Percentiles rank a stretch among this genome's conserved stretches.
These are phyloP conservation scores for Mormyrus proboscirostris DNA, from an alignment of 2,797 vertebrate genomes.

Conservation along the genomic window DNA sequence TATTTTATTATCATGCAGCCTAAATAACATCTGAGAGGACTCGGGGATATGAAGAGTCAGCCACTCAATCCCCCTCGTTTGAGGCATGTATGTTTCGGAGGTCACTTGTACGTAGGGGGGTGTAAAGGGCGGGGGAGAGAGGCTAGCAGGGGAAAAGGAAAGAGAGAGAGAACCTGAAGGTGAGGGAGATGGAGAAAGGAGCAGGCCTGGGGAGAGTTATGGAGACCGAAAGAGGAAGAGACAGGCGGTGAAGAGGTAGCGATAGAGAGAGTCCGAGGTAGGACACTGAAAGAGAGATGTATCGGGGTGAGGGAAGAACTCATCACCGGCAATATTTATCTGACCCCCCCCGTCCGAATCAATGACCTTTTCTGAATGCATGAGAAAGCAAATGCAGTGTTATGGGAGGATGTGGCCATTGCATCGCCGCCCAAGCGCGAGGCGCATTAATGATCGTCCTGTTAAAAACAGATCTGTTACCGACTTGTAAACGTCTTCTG, in stretches of 20 bases:
- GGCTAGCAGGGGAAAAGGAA: neutral
- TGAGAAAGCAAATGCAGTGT: neutral
- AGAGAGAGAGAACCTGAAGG: neutral
- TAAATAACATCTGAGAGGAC: conserved; percentile 38
- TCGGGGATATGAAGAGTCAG: neutral
- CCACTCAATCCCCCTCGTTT: neutral
- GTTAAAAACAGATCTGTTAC: neutral
- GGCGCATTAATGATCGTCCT: neutral
- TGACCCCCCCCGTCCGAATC: neutral
- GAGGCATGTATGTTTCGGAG: neutral
- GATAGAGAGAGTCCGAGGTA: neutral
- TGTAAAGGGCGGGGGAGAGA: neutral
- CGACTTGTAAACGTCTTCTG: neutral
- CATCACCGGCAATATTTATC: neutral
- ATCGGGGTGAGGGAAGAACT: neutral
- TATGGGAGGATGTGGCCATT: neutral
- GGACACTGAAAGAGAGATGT: neutral
- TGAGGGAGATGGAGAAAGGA: neutral
- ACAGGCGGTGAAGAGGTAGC: neutral
- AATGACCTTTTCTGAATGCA: neutral
- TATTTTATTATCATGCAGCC: conserved; percentile 38
- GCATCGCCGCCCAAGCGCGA: neutral
- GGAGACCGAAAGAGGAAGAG: neutral
- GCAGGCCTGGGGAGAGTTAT: neutral
- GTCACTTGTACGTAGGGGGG: neutral